Percentiles rank a stretch among this genome's conserved stretches.
phyloP scores from a whole-genome alignment of 2,888 invertebrate genomes.

The Agrilus mali region DNA sequence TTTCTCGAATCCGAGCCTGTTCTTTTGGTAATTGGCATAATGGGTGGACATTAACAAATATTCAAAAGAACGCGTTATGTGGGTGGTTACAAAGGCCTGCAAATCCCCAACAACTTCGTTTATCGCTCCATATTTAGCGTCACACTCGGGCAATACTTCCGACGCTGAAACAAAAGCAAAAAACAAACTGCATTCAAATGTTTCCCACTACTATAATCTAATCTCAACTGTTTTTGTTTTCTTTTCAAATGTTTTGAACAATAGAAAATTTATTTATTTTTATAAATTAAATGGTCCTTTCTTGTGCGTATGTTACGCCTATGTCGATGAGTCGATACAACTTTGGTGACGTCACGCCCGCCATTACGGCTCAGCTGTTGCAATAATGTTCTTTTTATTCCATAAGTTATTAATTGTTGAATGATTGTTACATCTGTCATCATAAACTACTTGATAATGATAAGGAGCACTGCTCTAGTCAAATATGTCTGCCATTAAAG shows the following conservation, averaged over 20 bases:
- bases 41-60: conserved; percentile 62
- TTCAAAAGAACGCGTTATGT: conserved; percentile 61
- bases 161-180: conserved; percentile 11
- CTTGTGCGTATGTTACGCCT: no score
- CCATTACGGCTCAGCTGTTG: no score
- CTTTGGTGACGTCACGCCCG: no score
- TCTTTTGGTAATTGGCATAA: conserved; percentile 64
- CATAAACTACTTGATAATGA: no score
- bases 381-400: no score
- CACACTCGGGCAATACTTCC: conserved; percentile 40
- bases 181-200: background rate
- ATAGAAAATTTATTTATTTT: background rate
- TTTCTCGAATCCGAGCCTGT: conserved; percentile 63
- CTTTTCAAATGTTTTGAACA: background rate
- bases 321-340: no score
- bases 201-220: background rate
- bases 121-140: conserved; percentile 51
- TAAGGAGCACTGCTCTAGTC: no score
- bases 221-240: background rate
- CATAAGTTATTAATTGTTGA: no score
- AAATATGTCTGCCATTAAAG: background rate
- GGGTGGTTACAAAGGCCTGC: conserved; percentile 46
- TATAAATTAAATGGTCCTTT: conserved; percentile 1
- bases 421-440: no score
- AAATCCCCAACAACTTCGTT: conserved; percentile 37